Percentiles rank a stretch among this genome's conserved stretches.
Conservation (phyloP, 2,797 vertebrate species). For the Menidia menidia region DNA sequence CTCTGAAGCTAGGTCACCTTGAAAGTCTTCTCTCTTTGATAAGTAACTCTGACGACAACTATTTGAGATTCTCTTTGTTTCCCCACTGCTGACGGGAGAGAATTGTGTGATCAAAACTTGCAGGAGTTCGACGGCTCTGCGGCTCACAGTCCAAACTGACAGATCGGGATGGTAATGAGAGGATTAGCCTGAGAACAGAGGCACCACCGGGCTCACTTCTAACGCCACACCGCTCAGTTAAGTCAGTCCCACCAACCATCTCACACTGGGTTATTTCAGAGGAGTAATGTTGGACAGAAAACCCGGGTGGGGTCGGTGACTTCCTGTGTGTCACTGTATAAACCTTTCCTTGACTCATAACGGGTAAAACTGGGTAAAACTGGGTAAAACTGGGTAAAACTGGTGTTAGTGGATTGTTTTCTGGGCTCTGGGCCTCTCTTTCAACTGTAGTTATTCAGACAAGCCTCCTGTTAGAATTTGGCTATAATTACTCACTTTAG, state of each 20-base stretch:
- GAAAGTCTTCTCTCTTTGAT: constrained; percentile 45
- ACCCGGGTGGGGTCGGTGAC: not conserved
- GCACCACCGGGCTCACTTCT: not conserved
- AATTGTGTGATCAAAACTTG: constrained; percentile 9
- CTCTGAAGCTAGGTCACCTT: constrained; percentile 69
- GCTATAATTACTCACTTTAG: too few relatives aligned
- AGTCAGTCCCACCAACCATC: not conserved
- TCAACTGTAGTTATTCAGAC: too few relatives aligned
- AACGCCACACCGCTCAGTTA: not conserved
- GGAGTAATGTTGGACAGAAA: not conserved
- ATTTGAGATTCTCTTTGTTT: constrained; percentile 20
- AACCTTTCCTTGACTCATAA: not conserved
- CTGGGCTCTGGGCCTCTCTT: too few relatives aligned
- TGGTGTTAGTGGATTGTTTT: too few relatives aligned
- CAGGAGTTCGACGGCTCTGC: constrained; percentile 15
- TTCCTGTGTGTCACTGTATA: not conserved
- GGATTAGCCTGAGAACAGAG: not conserved
- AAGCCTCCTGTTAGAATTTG: too few relatives aligned
- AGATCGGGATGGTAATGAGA: constrained; percentile 7
- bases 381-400: too few relatives aligned
- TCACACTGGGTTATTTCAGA: constrained; percentile 4
- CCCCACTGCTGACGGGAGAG: constrained; percentile 23
- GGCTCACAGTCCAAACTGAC: constrained; percentile 22
- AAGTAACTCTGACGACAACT: constrained; percentile 54
- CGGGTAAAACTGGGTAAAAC: too few relatives aligned